Base-by-base conservation (phyloP, 2,113 vertebrate genomes). In the Siniperca chuatsi region DNA sequence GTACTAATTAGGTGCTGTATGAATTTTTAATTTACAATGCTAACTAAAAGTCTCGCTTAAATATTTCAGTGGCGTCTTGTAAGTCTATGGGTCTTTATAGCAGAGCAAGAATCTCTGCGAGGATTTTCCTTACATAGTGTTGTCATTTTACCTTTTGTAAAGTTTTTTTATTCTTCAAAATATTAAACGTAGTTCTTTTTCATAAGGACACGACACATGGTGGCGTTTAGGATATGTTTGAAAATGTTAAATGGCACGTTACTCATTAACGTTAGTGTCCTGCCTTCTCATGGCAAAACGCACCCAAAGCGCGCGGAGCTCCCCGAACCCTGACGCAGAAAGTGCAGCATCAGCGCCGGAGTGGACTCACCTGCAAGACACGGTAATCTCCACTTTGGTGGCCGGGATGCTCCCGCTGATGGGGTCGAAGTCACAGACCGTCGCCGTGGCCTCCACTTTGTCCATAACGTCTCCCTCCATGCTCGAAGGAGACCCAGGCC, bases 311-410 rank as follows among this genome's bases (percentile, higher is more conserved):
- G 84, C 84, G 69, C 77, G 46, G 20, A 69, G 80, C 61, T 85
- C 20, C n/a, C 57, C 82, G 72, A 82, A 78, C 46, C 78, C 40
- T 62, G 75, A 62, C 61, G 66, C 66, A 78, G 42, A 58, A 23
- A 10, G 46, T 12, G 57, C 80, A 72, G 35, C 79, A 42, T 48
- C 58, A 35, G 60, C 48, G 8, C 25, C 75, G 16, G 55, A 1
- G 20, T 5, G 37, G 72, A 79, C 93, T 93, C 89, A 95, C 98
- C 98, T 99, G 97, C 97, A 98, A 37, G 98, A 99, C 81, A 98
- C 98, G 61, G 97, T 98, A 94, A 99, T 96, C 95, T 99, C 98
- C 94, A 99, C 98, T 88, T 97, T 98, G 88, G 98, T 98, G 90
- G 97, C 97, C n/a, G 98, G 97, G 89, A 98, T 97, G 93, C 94